Evolutionary conservation across 2,113 vertebrate genomes (phyloP), one percentile per base, ranked within the genome.

Genomic region (Gallinago undulata): DNA sequence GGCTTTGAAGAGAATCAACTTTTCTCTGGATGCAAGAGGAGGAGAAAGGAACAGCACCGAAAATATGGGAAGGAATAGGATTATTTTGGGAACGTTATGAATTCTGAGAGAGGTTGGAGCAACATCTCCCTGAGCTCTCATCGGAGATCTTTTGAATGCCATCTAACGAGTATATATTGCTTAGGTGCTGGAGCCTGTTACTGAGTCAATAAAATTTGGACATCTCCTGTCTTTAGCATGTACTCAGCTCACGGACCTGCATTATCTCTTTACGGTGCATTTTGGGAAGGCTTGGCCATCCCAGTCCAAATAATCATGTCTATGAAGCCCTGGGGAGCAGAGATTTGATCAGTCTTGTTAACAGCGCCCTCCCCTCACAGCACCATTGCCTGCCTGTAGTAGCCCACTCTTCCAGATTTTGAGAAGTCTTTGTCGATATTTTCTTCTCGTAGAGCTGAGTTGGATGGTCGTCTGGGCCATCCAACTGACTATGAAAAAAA

Each of bases 201-300:
- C 0, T 55, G 16, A 55, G 16, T 53, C 51, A 45, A 30, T 48
- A 72, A 80, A 48, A 53, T 62, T n/a, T 73, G 5, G 8, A 55
- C 4, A 4, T 78, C 37, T 87, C 37, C 55, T 53, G 16, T 72
- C 55, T 78, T 69, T 43, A 25, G 23, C 37, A 66, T 15, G n/a
- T 7, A 33, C 10, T 83, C 33, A 67, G 28, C 10, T 73, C 45
- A 13, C 25, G 50, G 67, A 73, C 14, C 4, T 63, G 23, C 16
- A 10, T 39, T 68, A 21, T 30, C 53, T 68, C 51, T 64, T 70
- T 0, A 0, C 0, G 8, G 39, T 69, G 21, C 9, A 17, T 35
- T 84, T 43, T 75, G 51, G 48, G 33, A 87, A 83, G 39, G 57
- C 16, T 85, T 60, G 24, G n/a, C 41, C 19, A 87, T 41, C n/a